These are phyloP conservation scores for Cremastobaeus sp. DNA, from an alignment of 2,888 invertebrate species.

Conservation along the genomic window DNA sequence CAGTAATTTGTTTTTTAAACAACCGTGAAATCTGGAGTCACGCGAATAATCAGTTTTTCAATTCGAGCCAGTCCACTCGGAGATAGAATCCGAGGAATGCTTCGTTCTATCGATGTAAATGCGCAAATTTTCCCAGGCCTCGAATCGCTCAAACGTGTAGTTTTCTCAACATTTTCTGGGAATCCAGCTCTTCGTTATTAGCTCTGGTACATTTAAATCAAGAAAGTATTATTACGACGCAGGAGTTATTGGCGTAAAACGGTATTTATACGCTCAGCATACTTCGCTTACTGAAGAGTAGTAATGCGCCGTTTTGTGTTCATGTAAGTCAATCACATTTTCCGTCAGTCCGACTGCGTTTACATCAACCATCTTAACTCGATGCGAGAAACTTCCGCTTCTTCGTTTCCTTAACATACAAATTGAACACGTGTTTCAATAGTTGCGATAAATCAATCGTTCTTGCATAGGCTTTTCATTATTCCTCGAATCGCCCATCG, in stretches of 20 bases:
- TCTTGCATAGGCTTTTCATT: too few relatives aligned
- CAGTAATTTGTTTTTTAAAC: constrained; percentile 7
- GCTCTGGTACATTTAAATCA: constrained; percentile 29
- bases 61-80: constrained; percentile 13
- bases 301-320: constrained; percentile 28
- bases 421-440: constrained; percentile 1
- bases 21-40: constrained; percentile 6
- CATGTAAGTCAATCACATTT: constrained; percentile 42
- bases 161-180: constrained; percentile 19
- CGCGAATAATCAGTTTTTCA: constrained; percentile 23
- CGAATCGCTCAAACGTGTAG: constrained; percentile 13
- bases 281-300: constrained; percentile 19
- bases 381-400: constrained; percentile 17
- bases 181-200: constrained; percentile 5
- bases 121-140: constrained; percentile 8
- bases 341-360: constrained; percentile 25
- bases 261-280: constrained; percentile 22
- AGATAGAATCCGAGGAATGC: constrained; percentile 22
- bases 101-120: constrained; percentile 19
- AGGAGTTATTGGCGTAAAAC: constrained; percentile 30
- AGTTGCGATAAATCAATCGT: too few relatives aligned
- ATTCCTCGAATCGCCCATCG: too few relatives aligned
- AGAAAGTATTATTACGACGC: constrained; percentile 29
- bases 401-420: constrained; percentile 4
- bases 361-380: constrained; percentile 15